phyloP scores from a whole-genome alignment of 2,113 vertebrate species.

The Stomatorhinus ivindoensis region DNA sequence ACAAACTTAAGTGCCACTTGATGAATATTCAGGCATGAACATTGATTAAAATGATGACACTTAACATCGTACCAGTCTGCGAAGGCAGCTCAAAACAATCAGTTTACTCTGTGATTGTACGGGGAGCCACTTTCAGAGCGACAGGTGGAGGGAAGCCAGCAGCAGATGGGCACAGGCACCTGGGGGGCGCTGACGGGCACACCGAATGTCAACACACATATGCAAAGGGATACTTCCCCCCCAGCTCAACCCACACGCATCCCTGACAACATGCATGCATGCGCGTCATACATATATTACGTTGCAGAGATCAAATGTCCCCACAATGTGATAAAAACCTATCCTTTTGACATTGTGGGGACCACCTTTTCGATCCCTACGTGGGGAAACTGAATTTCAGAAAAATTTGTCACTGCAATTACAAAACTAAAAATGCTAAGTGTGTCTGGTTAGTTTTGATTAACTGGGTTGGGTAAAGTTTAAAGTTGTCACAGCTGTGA shows the following conservation, averaged over 20 bases:
- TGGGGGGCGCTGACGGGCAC: background rate
- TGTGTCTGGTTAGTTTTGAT: background rate
- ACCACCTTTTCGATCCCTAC: too few species aligned
- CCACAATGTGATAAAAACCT: too few species aligned
- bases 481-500: background rate
- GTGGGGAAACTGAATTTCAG: too few species aligned
- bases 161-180: background rate
- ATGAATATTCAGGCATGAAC: background rate
- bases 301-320: too few species aligned
- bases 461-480: background rate
- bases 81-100: background rate
- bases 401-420: too few species aligned
- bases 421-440: too few species aligned
- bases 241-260: background rate
- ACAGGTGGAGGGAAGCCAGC: background rate
- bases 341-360: too few species aligned
- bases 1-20: background rate
- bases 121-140: background rate
- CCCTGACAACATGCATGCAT: background rate
- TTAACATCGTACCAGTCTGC: background rate
- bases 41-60: background rate
- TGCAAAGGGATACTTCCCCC: background rate
- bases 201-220: background rate
- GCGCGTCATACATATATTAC: background rate
- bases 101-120: background rate